These are phyloP conservation scores for Echinarachnius parma DNA, from an alignment of 53 echinoderm and acorn worm species.

Conservation along the genomic window DNA sequence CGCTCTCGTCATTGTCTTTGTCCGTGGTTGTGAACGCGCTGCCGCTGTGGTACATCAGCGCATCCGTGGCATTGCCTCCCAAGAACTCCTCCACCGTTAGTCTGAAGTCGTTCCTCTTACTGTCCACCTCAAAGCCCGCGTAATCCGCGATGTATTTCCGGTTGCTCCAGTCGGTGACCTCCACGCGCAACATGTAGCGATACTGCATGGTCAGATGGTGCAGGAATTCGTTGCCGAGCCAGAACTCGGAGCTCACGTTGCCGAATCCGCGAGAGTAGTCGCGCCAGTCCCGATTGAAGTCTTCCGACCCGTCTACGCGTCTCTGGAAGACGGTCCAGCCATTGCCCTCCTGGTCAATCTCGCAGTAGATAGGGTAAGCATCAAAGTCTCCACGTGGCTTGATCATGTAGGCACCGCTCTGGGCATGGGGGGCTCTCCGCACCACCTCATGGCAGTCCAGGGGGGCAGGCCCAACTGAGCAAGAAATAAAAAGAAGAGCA, in stretches of 20 bases:
- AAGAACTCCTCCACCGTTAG: conserved; percentile 73
- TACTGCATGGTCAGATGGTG: conserved; percentile 75
- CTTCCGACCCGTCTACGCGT: conserved; percentile 75
- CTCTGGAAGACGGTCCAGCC: conserved; percentile 98
- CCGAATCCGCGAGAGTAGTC: conserved; percentile 87
- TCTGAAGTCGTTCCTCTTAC: conserved; percentile 62
- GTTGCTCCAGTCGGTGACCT: conserved; percentile 68
- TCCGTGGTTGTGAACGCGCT: conserved; percentile 84
- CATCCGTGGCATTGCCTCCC: conserved; percentile 82
- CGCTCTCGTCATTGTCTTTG: conserved; percentile 82
- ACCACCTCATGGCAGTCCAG: conserved; percentile 76
- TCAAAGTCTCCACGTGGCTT: conserved; percentile 79
- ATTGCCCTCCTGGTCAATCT: conserved; percentile 71
- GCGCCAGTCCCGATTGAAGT: conserved; percentile 88
- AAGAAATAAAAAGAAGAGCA: conserved; percentile 6
- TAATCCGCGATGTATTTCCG: conserved; percentile 71
- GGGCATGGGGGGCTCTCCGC: conserved; percentile 40
- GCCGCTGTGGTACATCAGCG: conserved; percentile 77
- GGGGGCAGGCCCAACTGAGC: conserved; percentile 74
- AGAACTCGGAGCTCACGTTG: conserved; percentile 68
- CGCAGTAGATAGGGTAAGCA: conserved; percentile 78
- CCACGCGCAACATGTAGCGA: conserved; percentile 78
- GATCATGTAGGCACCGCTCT: conserved; percentile 84
- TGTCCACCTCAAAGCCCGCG: conserved; percentile 67
- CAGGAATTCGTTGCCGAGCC: conserved; percentile 88